phyloP scores from a whole-genome alignment of 1,140 invertebrate species.

The Magallana gigas region DNA sequence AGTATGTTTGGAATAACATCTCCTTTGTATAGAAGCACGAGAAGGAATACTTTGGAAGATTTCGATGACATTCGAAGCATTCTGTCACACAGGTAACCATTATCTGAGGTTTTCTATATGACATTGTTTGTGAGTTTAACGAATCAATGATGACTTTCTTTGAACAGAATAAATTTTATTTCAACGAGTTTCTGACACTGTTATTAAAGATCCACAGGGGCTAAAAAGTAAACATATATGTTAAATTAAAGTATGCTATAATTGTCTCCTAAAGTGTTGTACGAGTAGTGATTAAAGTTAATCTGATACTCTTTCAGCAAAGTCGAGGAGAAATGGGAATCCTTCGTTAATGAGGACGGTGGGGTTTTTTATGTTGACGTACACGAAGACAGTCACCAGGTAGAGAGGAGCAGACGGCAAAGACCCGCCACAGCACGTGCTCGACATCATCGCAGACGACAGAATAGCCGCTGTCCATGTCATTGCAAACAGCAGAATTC shows the following conservation, averaged over 20 bases:
- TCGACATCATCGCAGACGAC: background rate
- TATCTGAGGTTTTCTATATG: background rate
- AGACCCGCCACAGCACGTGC: background rate
- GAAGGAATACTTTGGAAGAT: slow-evolving; percentile 47
- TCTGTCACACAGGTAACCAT: slow-evolving; percentile 54
- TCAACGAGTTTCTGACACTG: background rate
- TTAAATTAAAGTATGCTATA: slow-evolving; percentile 3
- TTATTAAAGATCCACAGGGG: background rate
- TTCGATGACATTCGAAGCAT: slow-evolving; percentile 60
- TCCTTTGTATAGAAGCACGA: slow-evolving; percentile 51
- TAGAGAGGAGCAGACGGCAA: background rate
- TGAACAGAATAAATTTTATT: background rate
- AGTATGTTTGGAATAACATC: slow-evolving; percentile 59
- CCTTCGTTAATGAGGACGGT: slow-evolving; percentile 22
- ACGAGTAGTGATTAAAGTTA: slow-evolving; percentile 17
- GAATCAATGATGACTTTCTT: background rate
- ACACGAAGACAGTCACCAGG: background rate
- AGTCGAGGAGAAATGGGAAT: slow-evolving; percentile 36
- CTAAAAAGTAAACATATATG: background rate
- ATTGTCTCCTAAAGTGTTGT: background rate
- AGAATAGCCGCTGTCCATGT: background rate
- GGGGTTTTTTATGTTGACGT: slow-evolving; percentile 39
- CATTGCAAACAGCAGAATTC: background rate
- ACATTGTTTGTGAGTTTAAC: background rate
- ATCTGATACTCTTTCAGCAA: slow-evolving; percentile 38